phyloP scores from a whole-genome alignment of 1,140 invertebrate genomes.

The Apocrypta bakeri region DNA sequence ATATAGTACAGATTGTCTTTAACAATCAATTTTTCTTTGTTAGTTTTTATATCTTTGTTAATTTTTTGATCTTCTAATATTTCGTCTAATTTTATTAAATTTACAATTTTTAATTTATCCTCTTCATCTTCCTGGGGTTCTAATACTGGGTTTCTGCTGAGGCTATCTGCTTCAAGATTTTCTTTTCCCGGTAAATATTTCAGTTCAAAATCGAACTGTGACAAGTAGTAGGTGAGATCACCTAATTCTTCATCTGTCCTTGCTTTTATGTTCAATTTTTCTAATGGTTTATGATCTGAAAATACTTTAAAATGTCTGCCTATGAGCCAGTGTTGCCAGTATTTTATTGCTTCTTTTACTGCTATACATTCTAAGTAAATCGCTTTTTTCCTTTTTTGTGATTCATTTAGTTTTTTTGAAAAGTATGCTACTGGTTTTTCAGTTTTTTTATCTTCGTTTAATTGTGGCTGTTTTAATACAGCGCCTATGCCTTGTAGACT shows the following conservation, averaged over 20 bases:
- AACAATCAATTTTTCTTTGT: too few relatives aligned
- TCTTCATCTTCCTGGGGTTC: background rate
- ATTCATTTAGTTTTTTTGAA: slow-evolving; percentile 11
- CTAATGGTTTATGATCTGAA: slow-evolving; percentile 49
- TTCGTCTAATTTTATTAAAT: background rate
- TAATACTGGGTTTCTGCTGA: slow-evolving; percentile 2
- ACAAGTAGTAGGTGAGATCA: too few relatives aligned
- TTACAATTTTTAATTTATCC: background rate
- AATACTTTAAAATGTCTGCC: slow-evolving; percentile 40
- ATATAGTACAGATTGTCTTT: too few relatives aligned
- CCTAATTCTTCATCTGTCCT: slow-evolving; percentile 35
- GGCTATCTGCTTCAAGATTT: background rate
- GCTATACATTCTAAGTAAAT: slow-evolving; percentile 9
- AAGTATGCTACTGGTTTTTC: slow-evolving; percentile 37
- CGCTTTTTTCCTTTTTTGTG: slow-evolving; percentile 8
- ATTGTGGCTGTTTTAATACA: slow-evolving; percentile 50
- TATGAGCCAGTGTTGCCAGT: slow-evolving; percentile 33
- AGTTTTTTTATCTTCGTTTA: slow-evolving; percentile 36
- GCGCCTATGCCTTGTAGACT: slow-evolving; percentile 51
- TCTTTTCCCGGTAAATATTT: background rate
- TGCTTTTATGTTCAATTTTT: slow-evolving; percentile 52
- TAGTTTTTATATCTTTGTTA: background rate
- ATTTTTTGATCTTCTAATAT: background rate
- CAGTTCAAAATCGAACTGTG: too few relatives aligned
- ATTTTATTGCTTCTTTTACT: slow-evolving; percentile 2